Evolutionary conservation across 2,113 vertebrate genomes (phyloP).

Genomic region (Mesocricetus auratus): DNA sequence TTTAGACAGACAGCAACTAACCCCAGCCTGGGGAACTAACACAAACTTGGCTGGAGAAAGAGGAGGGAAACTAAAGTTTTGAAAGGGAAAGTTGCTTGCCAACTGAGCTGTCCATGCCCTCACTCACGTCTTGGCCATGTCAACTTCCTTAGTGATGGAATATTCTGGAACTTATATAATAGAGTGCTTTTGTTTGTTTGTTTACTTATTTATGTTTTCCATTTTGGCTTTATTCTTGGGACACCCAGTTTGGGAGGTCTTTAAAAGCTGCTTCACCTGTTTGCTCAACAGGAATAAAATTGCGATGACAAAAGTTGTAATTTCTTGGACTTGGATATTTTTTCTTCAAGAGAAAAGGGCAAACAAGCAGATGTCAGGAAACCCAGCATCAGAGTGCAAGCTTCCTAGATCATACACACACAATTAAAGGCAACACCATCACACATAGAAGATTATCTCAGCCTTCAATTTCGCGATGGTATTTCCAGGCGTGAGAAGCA

Average conservation of each 20-base stretch:
- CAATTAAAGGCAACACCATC: constrained; percentile 43
- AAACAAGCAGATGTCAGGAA: constrained; percentile 41
- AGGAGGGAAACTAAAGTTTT: constrained; percentile 39
- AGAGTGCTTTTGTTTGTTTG: background rate
- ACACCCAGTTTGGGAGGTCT: background rate
- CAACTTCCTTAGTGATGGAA: constrained; percentile 59
- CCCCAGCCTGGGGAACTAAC: constrained; percentile 32
- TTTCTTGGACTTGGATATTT: constrained; percentile 6
- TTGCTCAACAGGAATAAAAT: constrained; percentile 34
- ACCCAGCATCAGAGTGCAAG: background rate
- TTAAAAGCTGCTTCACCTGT: background rate
- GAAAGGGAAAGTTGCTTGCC: constrained; percentile 57
- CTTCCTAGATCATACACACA: background rate
- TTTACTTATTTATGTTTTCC: background rate
- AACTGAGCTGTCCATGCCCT: constrained; percentile 31
- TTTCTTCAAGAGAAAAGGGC: constrained; percentile 27
- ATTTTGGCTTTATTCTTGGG: background rate
- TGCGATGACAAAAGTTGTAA: background rate
- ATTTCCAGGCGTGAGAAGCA: constrained; percentile 83
- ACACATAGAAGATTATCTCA: constrained; percentile 78
- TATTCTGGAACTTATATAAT: background rate
- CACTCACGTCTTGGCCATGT: background rate
- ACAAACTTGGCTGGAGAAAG: background rate
- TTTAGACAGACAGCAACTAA: constrained; percentile 73
- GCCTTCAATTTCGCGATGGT: constrained; percentile 82